Base-by-base conservation (phyloP, 2,113 vertebrate species). In the Colinus virginianus region DNA sequence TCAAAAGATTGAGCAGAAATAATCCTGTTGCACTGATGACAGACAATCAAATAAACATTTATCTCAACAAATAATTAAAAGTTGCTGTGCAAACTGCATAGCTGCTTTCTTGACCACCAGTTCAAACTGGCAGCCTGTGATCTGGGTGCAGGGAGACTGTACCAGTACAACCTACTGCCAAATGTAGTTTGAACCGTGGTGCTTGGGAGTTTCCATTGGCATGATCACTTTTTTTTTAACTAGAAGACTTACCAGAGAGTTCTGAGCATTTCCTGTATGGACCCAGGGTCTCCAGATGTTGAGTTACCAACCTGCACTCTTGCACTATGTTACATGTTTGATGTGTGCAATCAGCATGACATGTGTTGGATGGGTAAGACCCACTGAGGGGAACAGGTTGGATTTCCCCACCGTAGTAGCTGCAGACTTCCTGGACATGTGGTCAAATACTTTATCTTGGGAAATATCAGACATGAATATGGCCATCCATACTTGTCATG, bases 351-450 rank as follows among this genome's bases (percentile, higher is more conserved):
- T 38, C 74, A 66, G 13, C 15, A n/a, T 4, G 43, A 81, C 61
- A 38, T 26, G 11, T 48, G 25, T 42, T 79, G 48, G 14, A 51
- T 84, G 21, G 49, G 49, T 48, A 38, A 45, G 32, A 51, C 11
- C 38, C 67, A 42, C 68, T 28, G 49, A 22, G 59, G 30, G 42
- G 61, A 72, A 34, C 38, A 78, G 30, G 10, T 2, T 70, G 66
- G 21, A 25, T 1, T 0, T 78, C 94, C 38, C 11, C 48, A 56
- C 28, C 40, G 30, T 0, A 3, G 23, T 48, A 36, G 26, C 38
- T 71, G 38, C 43, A 71, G 48, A 56, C 3, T 36, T 84, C 43
- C 68, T 56, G 56, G 69, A 11, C 19, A 4, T 26, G n/a, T 81
- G 38, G 36, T 61, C 15, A 5, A 78, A 14, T 10, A 71, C 61